Percentiles rank a stretch among this genome's conserved stretches.
Evolutionary conservation across 2,113 vertebrate genomes (phyloP).

Genomic region (Aegotheles bennettii): DNA sequence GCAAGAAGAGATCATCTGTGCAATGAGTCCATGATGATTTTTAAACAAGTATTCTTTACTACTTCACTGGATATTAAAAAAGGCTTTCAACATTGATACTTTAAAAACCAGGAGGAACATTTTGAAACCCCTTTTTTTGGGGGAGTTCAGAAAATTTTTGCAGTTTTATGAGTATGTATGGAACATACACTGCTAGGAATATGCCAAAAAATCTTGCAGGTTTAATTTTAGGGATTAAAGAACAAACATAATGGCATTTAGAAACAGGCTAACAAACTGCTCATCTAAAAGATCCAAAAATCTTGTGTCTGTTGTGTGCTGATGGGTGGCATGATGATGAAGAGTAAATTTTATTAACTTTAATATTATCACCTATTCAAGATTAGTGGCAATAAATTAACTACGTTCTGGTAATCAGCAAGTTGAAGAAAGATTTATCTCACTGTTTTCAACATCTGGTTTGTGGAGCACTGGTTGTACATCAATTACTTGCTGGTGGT

Average conservation of each 20-base stretch:
- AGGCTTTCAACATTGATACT: neutral
- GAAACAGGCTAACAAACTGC: neutral
- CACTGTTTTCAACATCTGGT: neutral
- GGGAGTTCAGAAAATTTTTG: neutral
- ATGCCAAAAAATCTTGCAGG: neutral
- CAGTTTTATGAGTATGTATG: neutral
- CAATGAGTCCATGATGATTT: neutral
- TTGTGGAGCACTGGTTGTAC: neutral
- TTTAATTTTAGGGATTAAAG: neutral
- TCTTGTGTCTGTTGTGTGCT: neutral
- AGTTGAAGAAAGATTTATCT: neutral
- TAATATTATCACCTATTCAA: neutral
- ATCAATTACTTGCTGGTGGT: accelerated
- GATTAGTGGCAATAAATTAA: neutral
- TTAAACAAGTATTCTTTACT: neutral
- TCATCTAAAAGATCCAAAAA: neutral
- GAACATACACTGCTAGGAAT: neutral
- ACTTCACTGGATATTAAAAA: neutral
- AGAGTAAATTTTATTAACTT: neutral
- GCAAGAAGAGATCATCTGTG: neutral
- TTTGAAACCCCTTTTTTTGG: neutral
- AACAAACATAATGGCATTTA: neutral
- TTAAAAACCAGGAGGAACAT: neutral
- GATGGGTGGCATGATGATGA: neutral
- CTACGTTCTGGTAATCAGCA: neutral